These are phyloP conservation scores for Ichneumon xanthorius DNA, from an alignment of 2,888 invertebrate genomes.

Conservation along the genomic window DNA sequence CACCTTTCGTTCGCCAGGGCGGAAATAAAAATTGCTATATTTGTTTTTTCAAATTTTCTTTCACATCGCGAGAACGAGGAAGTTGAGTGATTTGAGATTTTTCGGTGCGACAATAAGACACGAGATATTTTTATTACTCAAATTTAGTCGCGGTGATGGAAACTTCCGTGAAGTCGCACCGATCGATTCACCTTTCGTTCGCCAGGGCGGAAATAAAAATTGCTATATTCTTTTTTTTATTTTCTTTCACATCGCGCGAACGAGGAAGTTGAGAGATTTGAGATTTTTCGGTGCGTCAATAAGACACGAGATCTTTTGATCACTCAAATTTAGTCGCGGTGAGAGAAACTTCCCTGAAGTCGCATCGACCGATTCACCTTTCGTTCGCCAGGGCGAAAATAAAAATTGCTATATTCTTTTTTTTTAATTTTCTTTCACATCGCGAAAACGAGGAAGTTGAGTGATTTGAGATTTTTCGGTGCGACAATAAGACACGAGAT, in stretches of 20 bases:
- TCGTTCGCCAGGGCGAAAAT: background rate
- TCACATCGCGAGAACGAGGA: background rate
- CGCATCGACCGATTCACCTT: background rate
- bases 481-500: constrained; percentile 60
- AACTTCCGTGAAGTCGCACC: background rate
- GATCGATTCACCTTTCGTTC: background rate
- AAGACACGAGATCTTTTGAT: no score
- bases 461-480: constrained; percentile 24
- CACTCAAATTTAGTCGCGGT: background rate
- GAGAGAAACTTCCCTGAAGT: background rate
- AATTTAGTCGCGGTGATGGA: background rate
- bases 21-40: background rate
- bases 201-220: background rate
- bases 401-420: background rate
- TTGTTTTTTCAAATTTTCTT: background rate
- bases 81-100: background rate
- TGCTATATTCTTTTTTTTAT: no score
- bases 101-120: constrained; percentile 55
- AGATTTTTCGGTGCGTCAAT: no score
- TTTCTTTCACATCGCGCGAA: background rate
- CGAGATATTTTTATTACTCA: constrained; percentile 36
- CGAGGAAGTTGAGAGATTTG: no score
- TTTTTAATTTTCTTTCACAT: background rate
- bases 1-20: background rate
- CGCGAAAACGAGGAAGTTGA: background rate